Base-by-base conservation (phyloP, 64 coral and sea anemone species). In the Stichodactyla helianthus region DNA sequence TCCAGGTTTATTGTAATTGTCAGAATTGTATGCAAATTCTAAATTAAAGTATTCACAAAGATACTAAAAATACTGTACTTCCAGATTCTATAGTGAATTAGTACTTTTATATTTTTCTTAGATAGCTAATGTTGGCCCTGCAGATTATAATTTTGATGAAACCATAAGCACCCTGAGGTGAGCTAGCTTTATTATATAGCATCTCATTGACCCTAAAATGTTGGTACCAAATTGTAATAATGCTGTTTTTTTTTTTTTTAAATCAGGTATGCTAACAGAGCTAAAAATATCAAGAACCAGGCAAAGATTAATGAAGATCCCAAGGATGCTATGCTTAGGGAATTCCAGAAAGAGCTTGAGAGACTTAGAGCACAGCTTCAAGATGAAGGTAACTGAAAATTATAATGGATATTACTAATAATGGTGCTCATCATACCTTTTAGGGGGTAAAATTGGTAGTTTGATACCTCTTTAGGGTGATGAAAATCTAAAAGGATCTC, bases 231-330 rank as follows among this genome's bases (percentile, higher is more conserved):
- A 44, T 44, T 44, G 35, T 44, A 44, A 44, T 44, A 50, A 50
- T 82, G 1, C 13, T 18, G 10, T 59, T 19, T 57, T 25, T 77
- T 6, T 8, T 17, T 50, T 27, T 52, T 91, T 89, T 0, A 28
- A 74, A 35, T 74, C 68, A 74, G 68, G 59, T 98, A 98, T 95
- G 96, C 96, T 77, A 98, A 95, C 88, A 84, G 93, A 76, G 96
- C 96, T 26, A 98, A 98, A 80, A 98, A 98, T 77, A 98, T 98
- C 52, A 98, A 98, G 90, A 98, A 98, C 93, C 94, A 98, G 63
- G 96, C 93, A 10, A 98, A 89, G 85, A 98, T 98, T 22, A 98
- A 98, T 92, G 96, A 98, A 91, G 96, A 98, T 86, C 96, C 93
- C n/a, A 98, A 98, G 55, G 96, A 98, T 95, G 96, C 96, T 44